phyloP scores from a whole-genome alignment of 2,888 invertebrate genomes.

The Athrips mouffetella region DNA sequence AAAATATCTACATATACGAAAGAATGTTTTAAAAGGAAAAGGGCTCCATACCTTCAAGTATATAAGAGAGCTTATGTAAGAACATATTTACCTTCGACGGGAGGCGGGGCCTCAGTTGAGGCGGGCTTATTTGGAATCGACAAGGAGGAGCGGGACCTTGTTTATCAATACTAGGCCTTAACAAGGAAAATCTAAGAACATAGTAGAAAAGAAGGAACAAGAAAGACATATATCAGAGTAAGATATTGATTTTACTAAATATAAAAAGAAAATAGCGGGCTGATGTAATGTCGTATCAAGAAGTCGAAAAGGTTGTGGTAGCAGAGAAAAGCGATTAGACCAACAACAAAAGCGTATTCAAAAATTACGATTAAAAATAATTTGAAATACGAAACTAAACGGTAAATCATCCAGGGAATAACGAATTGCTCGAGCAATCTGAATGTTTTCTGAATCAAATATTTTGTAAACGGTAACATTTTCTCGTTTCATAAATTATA shows the following conservation, averaged over 20 bases:
- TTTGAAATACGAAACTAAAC: not conserved
- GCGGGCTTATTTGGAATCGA: constrained; percentile 75
- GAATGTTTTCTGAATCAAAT: constrained; percentile 43
- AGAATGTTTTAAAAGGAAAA: constrained; percentile 33
- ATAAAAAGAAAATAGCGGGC: too few species aligned
- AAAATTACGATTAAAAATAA: not conserved
- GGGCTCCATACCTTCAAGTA: constrained; percentile 48
- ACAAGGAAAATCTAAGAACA: not conserved
- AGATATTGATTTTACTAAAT: too few species aligned
- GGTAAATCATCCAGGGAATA: constrained; percentile 16
- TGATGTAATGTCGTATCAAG: too few species aligned
- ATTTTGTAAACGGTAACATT: constrained; percentile 48
- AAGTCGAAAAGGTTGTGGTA: too few species aligned
- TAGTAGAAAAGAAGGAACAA: too few species aligned
- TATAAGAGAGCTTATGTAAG: constrained; percentile 62
- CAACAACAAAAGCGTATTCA: too few species aligned
- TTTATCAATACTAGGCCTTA: constrained; percentile 53
- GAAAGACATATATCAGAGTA: too few species aligned
- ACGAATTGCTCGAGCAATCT: constrained; percentile 26
- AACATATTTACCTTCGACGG: constrained; percentile 65
- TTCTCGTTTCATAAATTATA: constrained; percentile 68
- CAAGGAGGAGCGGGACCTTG: constrained; percentile 68
- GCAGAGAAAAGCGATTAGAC: too few species aligned
- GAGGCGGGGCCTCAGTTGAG: constrained; percentile 71
- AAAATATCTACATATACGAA: constrained; percentile 4